phyloP scores from a whole-genome alignment of 2,797 vertebrate genomes.

The Holocentrus rufus region DNA sequence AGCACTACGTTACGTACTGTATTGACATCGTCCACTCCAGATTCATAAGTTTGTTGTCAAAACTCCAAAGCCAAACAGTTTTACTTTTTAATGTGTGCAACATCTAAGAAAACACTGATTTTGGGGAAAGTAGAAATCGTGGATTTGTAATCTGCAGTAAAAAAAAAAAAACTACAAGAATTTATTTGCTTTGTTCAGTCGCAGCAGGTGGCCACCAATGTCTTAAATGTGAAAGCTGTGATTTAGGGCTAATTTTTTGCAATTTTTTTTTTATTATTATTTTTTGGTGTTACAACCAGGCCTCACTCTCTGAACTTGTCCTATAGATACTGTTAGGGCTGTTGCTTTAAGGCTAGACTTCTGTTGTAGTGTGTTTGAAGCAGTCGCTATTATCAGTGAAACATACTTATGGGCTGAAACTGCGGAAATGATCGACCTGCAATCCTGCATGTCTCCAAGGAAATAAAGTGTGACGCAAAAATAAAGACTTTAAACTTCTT shows the following conservation, averaged over 20 bases:
- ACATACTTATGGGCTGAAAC: slow-evolving; percentile 68
- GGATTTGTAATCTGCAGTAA: slow-evolving; percentile 24
- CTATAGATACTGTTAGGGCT: slow-evolving; percentile 62
- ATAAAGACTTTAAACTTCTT: slow-evolving; percentile 79
- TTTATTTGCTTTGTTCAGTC: slow-evolving; percentile 28
- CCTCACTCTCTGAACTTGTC: slow-evolving; percentile 51
- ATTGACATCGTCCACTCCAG: background rate
- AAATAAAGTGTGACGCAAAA: slow-evolving; percentile 77
- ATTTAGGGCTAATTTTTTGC: slow-evolving; percentile 68
- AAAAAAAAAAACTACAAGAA: slow-evolving; percentile 21
- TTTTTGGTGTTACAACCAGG: slow-evolving; percentile 36
- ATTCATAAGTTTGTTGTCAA: slow-evolving; percentile 28
- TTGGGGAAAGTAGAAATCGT: background rate
- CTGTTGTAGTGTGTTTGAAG: slow-evolving; percentile 71
- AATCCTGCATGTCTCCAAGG: slow-evolving; percentile 82
- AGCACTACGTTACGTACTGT: background rate
- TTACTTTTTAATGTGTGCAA: slow-evolving; percentile 26
- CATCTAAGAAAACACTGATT: slow-evolving; percentile 18
- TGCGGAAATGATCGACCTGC: slow-evolving; percentile 72
- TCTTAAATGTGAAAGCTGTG: slow-evolving; percentile 75
- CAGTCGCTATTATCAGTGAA: slow-evolving; percentile 67
- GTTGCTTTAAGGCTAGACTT: slow-evolving; percentile 64
- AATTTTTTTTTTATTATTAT: slow-evolving; percentile 22
- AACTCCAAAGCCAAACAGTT: slow-evolving; percentile 34
- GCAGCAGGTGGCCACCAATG: slow-evolving; percentile 51